phyloP scores from a whole-genome alignment of 2,888 invertebrate species.

The Nasonia oneida region DNA sequence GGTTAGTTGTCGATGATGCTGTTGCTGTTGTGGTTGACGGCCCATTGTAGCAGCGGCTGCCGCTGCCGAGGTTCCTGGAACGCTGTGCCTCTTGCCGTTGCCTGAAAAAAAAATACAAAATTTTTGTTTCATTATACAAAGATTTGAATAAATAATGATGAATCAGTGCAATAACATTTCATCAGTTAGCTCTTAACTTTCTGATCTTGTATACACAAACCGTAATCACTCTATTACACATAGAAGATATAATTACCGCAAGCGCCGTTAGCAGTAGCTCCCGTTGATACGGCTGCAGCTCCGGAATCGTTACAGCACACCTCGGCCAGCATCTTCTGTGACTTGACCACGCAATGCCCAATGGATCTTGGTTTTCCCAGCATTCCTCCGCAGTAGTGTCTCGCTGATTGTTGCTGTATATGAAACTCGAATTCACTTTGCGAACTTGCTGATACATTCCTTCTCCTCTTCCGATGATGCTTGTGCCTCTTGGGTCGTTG shows the following conservation, averaged over 20 bases:
- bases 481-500: conserved; percentile 79
- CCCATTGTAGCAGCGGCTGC: conserved; percentile 58
- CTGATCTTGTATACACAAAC: conserved; percentile 1
- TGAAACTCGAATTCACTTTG: conserved; percentile 78
- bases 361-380: conserved; percentile 75
- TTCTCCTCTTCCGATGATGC: conserved; percentile 78
- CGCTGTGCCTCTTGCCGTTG: conserved; percentile 84
- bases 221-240: background rate
- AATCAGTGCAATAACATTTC: background rate
- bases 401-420: conserved; percentile 76
- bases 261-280: conserved; percentile 80
- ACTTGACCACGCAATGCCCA: conserved; percentile 75
- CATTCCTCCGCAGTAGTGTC: conserved; percentile 72
- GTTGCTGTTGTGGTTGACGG: conserved; percentile 47
- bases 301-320: conserved; percentile 74
- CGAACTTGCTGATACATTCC: conserved; percentile 80
- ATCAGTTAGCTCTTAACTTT: background rate
- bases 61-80: conserved; percentile 83
- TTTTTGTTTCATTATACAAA: background rate
- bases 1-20: conserved; percentile 63
- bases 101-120: conserved; percentile 14
- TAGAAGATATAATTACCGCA: conserved; percentile 49
- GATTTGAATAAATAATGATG: background rate
- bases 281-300: conserved; percentile 54
- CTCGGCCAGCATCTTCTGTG: conserved; percentile 76